A percentile compares a stretch with the other conserved stretches of the same genome.
Evolutionary conservation across 2,888 invertebrate genomes (phyloP).

Genomic region (Falcaria lacertinaria): DNA sequence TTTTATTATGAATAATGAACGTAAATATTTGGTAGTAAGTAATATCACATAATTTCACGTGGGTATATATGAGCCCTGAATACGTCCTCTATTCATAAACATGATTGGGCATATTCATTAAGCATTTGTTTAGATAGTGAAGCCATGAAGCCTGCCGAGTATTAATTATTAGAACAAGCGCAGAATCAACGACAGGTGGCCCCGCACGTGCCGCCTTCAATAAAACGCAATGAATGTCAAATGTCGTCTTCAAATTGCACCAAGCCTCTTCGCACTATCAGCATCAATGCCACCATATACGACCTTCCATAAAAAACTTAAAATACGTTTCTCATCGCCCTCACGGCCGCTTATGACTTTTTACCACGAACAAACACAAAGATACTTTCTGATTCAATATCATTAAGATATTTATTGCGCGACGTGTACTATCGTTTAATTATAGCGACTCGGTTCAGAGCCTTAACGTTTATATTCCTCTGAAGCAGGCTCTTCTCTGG

Average conservation of each 20-base stretch:
- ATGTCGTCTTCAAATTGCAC: constrained; percentile 45
- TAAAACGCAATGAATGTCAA: constrained; percentile 79
- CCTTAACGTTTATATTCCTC: constrained; percentile 53
- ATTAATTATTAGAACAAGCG: constrained; percentile 52
- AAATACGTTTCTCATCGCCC: constrained; percentile 35
- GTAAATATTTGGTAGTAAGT: no score
- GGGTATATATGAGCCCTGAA: no score
- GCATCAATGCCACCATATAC: constrained; percentile 20
- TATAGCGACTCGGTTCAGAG: constrained; percentile 45
- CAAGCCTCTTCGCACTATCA: constrained; percentile 17
- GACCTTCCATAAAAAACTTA: constrained; percentile 37
- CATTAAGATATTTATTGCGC: constrained; percentile 77
- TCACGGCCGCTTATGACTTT: constrained; percentile 40
- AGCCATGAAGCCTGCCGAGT: constrained; percentile 9
- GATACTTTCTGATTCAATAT: constrained; percentile 79
- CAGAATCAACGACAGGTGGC: constrained; percentile 74
- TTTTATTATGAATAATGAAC: no score
- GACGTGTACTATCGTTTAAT: constrained; percentile 48
- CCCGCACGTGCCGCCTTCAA: constrained; percentile 69
- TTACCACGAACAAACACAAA: constrained; percentile 29
- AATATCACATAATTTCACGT: no score
- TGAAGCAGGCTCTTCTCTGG: constrained; percentile 21
- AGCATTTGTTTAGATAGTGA: background rate
- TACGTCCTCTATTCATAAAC: background rate
- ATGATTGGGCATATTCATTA: no score